Base-by-base conservation (phyloP, 2,888 invertebrate genomes). In the Allygus modestus region DNA sequence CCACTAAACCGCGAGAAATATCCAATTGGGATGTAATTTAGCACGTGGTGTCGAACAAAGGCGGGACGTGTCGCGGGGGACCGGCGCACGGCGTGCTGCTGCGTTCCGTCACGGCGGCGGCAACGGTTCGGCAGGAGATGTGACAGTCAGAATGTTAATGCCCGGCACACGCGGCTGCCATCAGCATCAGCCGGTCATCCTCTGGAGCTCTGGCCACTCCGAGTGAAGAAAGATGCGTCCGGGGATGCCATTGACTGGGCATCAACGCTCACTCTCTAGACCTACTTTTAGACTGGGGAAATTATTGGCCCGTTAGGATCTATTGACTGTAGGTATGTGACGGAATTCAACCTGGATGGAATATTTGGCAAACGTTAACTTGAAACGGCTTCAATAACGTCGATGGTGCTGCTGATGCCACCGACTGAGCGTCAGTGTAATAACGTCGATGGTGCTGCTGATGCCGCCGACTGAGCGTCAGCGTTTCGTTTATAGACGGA, bases 1-100 rank as follows among this genome's bases (percentile, higher is more conserved):
- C 77, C 79, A n/a, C 75, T 58, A 79, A 77, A 54, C 58, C 28
- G 79, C 79, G 79, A 58, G 79, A 79, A 79, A 82, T 83, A 54
- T 73, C 83, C 83, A 73, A 83, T 82, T 73, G 83, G 54, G 75
- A 54, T 41, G 75, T 75, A 83, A 83, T 83, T 83, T 83, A 83
- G 83, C 83, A 46, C 83, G 83, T 83, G 83, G 54, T 41, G 75
- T 33, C 61, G 58, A 20, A 83, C 83, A 83, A 83, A 75, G 75
- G 58, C 9, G 31, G 79, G 51, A 79, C 79, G 79, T 79, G 79
- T 11, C 65, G 28, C 15, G 1, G 65, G 0, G 1, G 28, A 65
- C 12, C 61, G 20, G 26, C 20, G 20, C 33, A n/a, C 71, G 20
- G 71, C 71, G 41, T 41, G 12, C 37, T n/a, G 71, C 71, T 1